A percentile compares a stretch with the other conserved stretches of the same genome.
These are phyloP conservation scores for Sylvia atricapilla DNA, from an alignment of 2,113 vertebrate species.

Conservation along the genomic window DNA sequence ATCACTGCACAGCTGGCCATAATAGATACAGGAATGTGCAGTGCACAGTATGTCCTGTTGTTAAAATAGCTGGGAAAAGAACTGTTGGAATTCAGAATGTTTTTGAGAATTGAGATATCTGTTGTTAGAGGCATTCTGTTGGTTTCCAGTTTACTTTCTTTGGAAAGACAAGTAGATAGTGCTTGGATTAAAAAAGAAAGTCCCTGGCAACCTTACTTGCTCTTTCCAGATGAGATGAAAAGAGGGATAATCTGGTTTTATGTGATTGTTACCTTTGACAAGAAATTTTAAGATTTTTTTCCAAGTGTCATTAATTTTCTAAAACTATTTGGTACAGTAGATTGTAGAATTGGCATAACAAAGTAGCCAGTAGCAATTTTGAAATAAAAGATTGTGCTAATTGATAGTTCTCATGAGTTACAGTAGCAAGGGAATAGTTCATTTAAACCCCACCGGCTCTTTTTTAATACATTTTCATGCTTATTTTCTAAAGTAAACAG, in stretches of 20 bases:
- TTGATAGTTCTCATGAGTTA: not conserved
- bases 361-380: not conserved
- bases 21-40: not conserved
- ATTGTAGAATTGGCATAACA: not conserved
- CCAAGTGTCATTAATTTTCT: not conserved
- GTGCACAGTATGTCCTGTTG: not conserved
- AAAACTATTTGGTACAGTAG: not conserved
- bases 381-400: not conserved
- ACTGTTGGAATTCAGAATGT: not conserved
- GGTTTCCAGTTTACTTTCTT: not conserved
- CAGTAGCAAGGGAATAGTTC: not conserved
- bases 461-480: not conserved
- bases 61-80: not conserved
- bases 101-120: not conserved
- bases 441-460: not conserved
- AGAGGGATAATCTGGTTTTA: not conserved
- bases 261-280: not conserved
- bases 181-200: not conserved
- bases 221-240: not conserved
- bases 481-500: not conserved
- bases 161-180: not conserved
- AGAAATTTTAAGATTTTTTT: not conserved
- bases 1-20: not conserved
- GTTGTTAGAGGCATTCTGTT: not conserved
- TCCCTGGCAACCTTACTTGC: not conserved